Evolutionary conservation across 2,888 invertebrate genomes (phyloP), one percentile per base, ranked within the genome.

Genomic region (Conchocele bisecta): DNA sequence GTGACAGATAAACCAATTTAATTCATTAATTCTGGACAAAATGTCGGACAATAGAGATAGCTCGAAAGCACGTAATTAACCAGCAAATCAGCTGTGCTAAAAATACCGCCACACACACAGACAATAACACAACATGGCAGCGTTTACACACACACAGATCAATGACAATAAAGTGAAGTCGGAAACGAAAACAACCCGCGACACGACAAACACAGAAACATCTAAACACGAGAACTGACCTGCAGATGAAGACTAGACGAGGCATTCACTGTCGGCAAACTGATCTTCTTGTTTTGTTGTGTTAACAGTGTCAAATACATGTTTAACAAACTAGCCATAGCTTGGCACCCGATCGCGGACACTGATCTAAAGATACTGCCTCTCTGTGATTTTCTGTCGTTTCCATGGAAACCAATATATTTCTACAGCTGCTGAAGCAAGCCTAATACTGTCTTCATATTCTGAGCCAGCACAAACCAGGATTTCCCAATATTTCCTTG

Each of bases 251-350:
- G 48, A 44, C 75, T 46, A 9, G 82, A 75, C 44, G 78, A 51
- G 26, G 76, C 73, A 71, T 70, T 79, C 22, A 73, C 69, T 53
- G 73, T 75, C 26, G 79, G 81, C 37, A 81, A 59, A 67, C 72
- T 75, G 37, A 77, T 60, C 54, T 80, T 80, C 77, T 81, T 80
- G 57, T 80, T 76, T 73, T 83, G n/a, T n/a, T n/a, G 83, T 24
- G 82, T 75, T 57, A 83, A 75, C 33, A 83, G 61, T 66, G 82
- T 75, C 42, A 83, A 75, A 75, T 83, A 83, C 83, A 83, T 83
- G 81, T 81, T 82, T 74, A 83, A 67, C 71, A 83, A 71, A 60
- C 83, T 75, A 59, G 82, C 80, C 82, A 81, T 82, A 59, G 73
- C 75, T 68, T 72, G 54, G 64, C 53, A 57, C 68, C 48, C 64